phyloP scores from a whole-genome alignment of 1,140 invertebrate species.

The Matsumurasca onukii region DNA sequence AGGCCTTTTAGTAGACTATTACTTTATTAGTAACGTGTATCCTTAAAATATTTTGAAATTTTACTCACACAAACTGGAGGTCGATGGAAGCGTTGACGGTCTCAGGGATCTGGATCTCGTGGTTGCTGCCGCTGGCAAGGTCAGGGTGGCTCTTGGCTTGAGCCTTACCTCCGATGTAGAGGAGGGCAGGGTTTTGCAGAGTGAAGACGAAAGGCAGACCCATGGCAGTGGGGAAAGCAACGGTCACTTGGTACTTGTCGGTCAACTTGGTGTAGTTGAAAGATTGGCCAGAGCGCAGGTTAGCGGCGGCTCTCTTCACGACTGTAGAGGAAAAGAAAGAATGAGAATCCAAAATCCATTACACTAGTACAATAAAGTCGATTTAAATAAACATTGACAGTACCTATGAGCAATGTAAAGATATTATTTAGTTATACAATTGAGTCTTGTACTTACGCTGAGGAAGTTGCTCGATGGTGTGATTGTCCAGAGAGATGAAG shows the following conservation, averaged over 20 bases:
- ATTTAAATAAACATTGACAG: no score
- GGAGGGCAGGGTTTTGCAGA: constrained; percentile 54
- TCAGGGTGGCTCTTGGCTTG: constrained; percentile 48
- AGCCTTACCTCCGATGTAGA: constrained; percentile 50
- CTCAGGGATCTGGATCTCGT: constrained; percentile 44
- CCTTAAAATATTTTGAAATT: no score
- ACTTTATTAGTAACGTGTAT: no score
- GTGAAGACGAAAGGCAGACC: constrained; percentile 66
- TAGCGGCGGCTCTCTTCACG: constrained; percentile 44
- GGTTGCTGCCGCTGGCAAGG: constrained; percentile 37
- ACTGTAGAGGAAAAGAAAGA: constrained; percentile 41
- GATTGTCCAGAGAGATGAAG: constrained; percentile 58
- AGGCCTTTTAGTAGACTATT: no score
- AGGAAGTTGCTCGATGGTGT: constrained; percentile 53
- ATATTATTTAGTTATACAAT: no score
- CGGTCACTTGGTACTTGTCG: constrained; percentile 52
- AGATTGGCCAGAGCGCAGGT: constrained; percentile 49
- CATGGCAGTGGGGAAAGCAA: constrained; percentile 64
- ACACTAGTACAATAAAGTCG: constrained; percentile 21
- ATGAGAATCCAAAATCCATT: no score
- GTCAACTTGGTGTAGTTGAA: constrained; percentile 57
- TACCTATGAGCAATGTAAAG: no score
- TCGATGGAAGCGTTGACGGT: constrained; percentile 49
- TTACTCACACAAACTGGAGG: constrained; percentile 48
- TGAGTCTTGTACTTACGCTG: constrained; percentile 47